Evolutionary conservation across 2,113 vertebrate species (phyloP).

Genomic region (Malurus melanocephalus): DNA sequence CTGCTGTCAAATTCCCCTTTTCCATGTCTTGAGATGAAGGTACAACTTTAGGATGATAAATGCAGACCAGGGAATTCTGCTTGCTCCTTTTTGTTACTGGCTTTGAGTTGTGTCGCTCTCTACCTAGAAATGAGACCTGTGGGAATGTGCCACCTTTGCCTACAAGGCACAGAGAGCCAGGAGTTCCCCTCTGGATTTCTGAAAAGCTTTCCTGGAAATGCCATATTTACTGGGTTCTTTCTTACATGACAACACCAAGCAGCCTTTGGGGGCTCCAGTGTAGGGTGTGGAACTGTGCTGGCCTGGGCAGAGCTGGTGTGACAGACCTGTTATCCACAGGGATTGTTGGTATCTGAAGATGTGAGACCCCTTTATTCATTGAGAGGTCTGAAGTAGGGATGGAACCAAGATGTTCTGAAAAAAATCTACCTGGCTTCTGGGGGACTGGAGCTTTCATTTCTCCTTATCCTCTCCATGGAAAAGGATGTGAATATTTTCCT

Average conservation of each 20-base stretch:
- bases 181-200: not conserved
- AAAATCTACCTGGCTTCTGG: not conserved
- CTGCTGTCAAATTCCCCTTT: not conserved
- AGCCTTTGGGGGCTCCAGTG: not conserved
- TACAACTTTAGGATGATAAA: not conserved
- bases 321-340: rapidly evolving
- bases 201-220: not conserved
- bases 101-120: not conserved
- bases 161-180: not conserved
- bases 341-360: not conserved
- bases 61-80: not conserved
- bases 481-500: not conserved
- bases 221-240: not conserved
- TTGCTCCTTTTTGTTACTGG: not conserved
- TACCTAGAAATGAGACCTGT: not conserved
- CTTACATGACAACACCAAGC: not conserved
- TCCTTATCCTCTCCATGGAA: not conserved
- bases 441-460: not conserved
- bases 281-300: not conserved
- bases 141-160: not conserved
- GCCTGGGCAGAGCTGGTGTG: not conserved
- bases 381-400: not conserved
- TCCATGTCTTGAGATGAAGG: rapidly evolving
- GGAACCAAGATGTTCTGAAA: not conserved
- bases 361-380: not conserved